These are phyloP conservation scores for Lysandra bellargus DNA, from an alignment of 2,888 invertebrate genomes.

Conservation along the genomic window DNA sequence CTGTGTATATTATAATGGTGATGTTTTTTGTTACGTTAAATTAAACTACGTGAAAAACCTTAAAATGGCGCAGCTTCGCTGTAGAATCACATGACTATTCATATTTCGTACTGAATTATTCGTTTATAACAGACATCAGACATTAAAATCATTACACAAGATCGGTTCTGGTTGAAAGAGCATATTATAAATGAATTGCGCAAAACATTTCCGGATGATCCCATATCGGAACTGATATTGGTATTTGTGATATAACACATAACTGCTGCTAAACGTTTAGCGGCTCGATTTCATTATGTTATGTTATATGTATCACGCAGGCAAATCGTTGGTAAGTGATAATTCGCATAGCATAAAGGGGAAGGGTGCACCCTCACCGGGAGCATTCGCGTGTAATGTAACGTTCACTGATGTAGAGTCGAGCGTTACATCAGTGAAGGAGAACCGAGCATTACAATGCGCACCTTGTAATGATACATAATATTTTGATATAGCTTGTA, in stretches of 20 bases:
- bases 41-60: too few species aligned
- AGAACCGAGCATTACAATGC: too few species aligned
- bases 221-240: slow-evolving; percentile 9
- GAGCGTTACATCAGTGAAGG: too few species aligned
- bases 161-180: slow-evolving; percentile 16
- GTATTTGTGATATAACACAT: slow-evolving; percentile 5
- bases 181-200: slow-evolving; percentile 15
- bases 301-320: not conserved
- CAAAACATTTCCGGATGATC: slow-evolving; percentile 13
- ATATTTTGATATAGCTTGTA: too few species aligned
- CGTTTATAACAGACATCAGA: not conserved
- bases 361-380: too few species aligned
- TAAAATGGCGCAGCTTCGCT: too few species aligned
- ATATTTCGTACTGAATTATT: not conserved
- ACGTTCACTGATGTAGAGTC: too few species aligned
- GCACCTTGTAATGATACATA: too few species aligned
- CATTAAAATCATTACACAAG: slow-evolving; percentile 17
- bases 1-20: too few species aligned
- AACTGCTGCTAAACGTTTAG: slow-evolving; percentile 3
- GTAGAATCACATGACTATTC: too few species aligned
- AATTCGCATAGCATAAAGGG: not conserved
- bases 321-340: not conserved
- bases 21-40: too few species aligned
- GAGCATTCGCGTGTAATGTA: too few species aligned
- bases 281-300: not conserved